Conservation (phyloP, 92 coral and sea anemone species). For the Siderastrea siderea region DNA sequence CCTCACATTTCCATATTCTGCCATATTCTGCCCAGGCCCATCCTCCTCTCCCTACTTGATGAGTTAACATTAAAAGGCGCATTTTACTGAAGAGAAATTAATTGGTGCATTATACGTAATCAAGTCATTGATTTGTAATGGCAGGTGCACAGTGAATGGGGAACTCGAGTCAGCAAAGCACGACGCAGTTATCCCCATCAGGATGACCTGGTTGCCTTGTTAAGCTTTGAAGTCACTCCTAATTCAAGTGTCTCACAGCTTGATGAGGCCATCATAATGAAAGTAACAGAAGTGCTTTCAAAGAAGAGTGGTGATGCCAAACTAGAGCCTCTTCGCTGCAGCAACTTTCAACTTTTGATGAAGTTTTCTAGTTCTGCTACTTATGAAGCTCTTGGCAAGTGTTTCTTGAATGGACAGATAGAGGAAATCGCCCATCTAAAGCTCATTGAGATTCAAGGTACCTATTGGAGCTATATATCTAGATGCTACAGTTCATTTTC, state of each 20-base stretch:
- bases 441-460: constrained; percentile 86
- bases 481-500: no score
- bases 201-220: constrained; percentile 71
- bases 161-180: constrained; percentile 52
- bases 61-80: no score
- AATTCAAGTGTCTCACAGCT: constrained; percentile 23
- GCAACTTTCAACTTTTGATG: constrained; percentile 69
- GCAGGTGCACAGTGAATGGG: constrained; percentile 84
- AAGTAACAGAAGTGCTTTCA: constrained; percentile 54
- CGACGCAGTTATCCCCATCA: constrained; percentile 17
- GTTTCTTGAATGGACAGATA: constrained; percentile 69
- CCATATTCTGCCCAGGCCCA: no score
- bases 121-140: neutral
- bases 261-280: constrained; percentile 53
- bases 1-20: no score
- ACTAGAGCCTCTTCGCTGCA: constrained; percentile 55
- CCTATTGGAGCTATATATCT: neutral
- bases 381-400: constrained; percentile 78
- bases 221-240: constrained; percentile 58
- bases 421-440: constrained; percentile 71
- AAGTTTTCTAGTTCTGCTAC: constrained; percentile 56
- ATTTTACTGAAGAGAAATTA: no score
- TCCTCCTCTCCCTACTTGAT: no score
- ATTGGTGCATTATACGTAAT: no score
- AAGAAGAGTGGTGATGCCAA: constrained; percentile 63